Evolutionary conservation across 2,797 vertebrate species (phyloP), one percentile per base, ranked within the genome.

Genomic region (Hirundo rustica): DNA sequence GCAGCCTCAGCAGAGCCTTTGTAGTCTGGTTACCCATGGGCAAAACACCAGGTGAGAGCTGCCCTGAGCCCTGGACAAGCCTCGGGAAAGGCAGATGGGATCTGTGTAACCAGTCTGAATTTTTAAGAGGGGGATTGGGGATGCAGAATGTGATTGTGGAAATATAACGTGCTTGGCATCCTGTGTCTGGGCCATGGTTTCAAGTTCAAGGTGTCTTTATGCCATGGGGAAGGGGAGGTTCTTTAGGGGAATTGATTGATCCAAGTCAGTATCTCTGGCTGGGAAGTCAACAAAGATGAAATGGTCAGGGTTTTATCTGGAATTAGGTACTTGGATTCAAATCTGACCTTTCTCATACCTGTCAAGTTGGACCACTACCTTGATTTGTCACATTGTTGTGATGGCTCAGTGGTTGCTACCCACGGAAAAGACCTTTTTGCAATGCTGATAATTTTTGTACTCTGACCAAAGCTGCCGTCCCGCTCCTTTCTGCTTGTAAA

Each of bases 1-100:
- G 22, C 74, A 68, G 38, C 80, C 67, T 90, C 40, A 73, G 70
- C 75, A 92, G 77, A 68, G 38, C 36, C 12, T 85, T 45, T 85
- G 45, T 65, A 38, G 25, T 19, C 61, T 85, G 57, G 30, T 66
- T 85, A 57, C 42, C 58, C 44, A 13, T 40, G 53, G 54, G 66
- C 57, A 79, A 25, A 72, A 51, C 77, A 51, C 27, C n/a, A 42
- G 62, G 8, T 30, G 66, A 7, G 17, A 32, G 40, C 68, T 80
- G 48, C 36, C 15, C 7, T 70, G 75, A 85, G 23, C 34, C 57
- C 44, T 87, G 67, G 75, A n/a, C 29, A 27, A 47, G 19, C 4
- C 36, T 14, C 30, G 32, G 29, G 47, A 42, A 48, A 80, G 25
- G 55, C 7, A 9, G 34, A 7, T 55, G 85, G 66, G 61, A 38